Conservation (phyloP, 2,113 vertebrate species). For the Megaptera novaeangliae region DNA sequence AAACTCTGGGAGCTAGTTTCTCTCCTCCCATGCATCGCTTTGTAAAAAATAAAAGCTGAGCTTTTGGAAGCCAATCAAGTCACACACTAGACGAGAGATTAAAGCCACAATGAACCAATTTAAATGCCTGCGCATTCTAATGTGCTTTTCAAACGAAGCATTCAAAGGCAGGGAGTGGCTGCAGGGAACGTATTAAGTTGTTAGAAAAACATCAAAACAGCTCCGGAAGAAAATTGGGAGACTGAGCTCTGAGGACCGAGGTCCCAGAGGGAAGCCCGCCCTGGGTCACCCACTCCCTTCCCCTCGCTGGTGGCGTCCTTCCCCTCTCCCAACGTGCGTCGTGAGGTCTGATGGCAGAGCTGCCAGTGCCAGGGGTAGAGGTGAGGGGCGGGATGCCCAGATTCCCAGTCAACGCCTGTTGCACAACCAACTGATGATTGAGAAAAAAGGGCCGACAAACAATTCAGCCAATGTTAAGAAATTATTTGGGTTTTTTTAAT, state of each 20-base stretch:
- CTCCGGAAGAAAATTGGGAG: slow-evolving; percentile 37
- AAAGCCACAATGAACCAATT: slow-evolving; percentile 62
- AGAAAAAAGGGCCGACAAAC: background rate
- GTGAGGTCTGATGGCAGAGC: background rate
- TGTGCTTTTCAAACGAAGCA: slow-evolving; percentile 45
- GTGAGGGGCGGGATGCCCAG: background rate
- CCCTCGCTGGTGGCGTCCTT: rapidly evolving
- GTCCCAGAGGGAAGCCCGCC: background rate
- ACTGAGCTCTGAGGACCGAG: background rate
- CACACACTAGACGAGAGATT: background rate
- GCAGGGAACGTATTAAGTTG: background rate
- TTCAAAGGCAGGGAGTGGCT: slow-evolving; percentile 55
- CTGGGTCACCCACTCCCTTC: background rate
- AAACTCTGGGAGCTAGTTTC: slow-evolving; percentile 6
- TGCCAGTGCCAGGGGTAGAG: background rate
- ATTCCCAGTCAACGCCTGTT: background rate
- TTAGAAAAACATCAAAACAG: background rate
- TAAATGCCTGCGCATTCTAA: slow-evolving; percentile 29
- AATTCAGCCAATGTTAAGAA: background rate
- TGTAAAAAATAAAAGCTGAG: slow-evolving; percentile 59
- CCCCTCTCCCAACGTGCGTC: rapidly evolving
- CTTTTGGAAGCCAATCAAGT: slow-evolving; percentile 58
- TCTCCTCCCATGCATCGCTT: background rate
- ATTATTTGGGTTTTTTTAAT: background rate
- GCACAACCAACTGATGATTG: rapidly evolving